Evolutionary conservation across 2,888 invertebrate species (phyloP), one percentile per base, ranked within the genome.

Genomic region (Smittia aterrima): DNA sequence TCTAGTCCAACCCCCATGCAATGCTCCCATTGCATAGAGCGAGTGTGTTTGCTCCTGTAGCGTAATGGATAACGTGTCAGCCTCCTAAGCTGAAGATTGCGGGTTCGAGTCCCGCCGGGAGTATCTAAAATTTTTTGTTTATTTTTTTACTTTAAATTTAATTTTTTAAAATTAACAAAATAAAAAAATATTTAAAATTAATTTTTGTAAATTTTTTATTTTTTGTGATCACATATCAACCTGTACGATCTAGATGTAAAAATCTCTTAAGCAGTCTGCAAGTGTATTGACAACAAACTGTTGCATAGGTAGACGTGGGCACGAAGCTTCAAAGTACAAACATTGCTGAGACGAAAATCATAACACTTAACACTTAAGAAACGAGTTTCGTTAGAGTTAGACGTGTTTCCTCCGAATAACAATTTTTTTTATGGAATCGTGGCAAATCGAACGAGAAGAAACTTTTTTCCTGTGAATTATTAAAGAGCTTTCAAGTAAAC

Each of bases 381-480:
- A 7, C 20, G 64, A n/a, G 6, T 4, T 27, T 27, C 3, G 64
- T 11, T 6, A 25, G n/a, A 64, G 64, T 25, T 20, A 64, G 64
- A 64, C 64, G 64, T 64, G 27, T 64, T 25, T 64, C 6, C 18
- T 47, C 47, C 1, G 24, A 58, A 64, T 24, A 64, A 11, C 20
- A 16, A 58, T 58, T 24, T 58, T n/a, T n/a, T 64, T 64, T 64
- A 64, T 64, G 64, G 64, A 64, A 27, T 64, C 64, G 64, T 64
- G 64, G 64, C 64, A 64, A 16, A 64, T 6, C 13, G 22, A 27
- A 58, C 1, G 24, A 58, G 22, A 58, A 58, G 9, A 58, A 58
- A 58, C 11, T 58, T 58, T 18, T 53, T 58, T 18, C 24, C 24
- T 7, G 24, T 22, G 64, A 64, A 58, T 58, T 13, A 47, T 47